phyloP scores from a whole-genome alignment of 2,888 invertebrate genomes.

The Amblyjoppa proteus region DNA sequence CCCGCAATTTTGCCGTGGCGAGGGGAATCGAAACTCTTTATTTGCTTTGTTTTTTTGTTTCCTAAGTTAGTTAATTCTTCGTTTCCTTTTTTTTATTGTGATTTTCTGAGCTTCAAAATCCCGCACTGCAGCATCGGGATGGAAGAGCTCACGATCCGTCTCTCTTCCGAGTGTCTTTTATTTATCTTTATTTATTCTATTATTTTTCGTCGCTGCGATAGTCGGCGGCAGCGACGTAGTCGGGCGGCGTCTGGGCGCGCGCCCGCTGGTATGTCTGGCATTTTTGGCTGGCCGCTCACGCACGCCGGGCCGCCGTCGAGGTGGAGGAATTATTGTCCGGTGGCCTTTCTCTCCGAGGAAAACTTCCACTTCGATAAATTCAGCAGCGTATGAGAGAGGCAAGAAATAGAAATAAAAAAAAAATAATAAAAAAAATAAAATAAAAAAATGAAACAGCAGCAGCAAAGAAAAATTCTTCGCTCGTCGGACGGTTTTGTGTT shows the following conservation, averaged over 20 bases:
- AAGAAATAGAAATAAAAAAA: neutral
- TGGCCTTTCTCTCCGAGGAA: slow-evolving; percentile 5
- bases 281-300: slow-evolving; percentile 76
- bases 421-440: neutral
- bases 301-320: slow-evolving; percentile 34
- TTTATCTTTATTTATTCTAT: slow-evolving; percentile 48
- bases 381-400: neutral
- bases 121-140: slow-evolving; percentile 25
- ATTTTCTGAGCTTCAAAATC: neutral
- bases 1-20: neutral
- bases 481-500: neutral
- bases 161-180: slow-evolving; percentile 6
- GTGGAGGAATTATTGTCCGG: slow-evolving; percentile 77
- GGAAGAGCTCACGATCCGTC: slow-evolving; percentile 11
- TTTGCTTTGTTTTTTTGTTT: slow-evolving; percentile 2
- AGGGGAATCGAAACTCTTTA: neutral
- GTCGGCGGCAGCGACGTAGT: slow-evolving; percentile 54
- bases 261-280: slow-evolving; percentile 84
- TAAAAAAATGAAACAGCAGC: neutral
- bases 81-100: slow-evolving; percentile 29
- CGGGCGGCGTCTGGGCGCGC: slow-evolving; percentile 84
- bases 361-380: slow-evolving; percentile 49
- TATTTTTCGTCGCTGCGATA: slow-evolving; percentile 63
- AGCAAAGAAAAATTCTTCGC: neutral
- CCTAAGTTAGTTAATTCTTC: slow-evolving; percentile 13